A percentile compares a stretch with the other conserved stretches of the same genome.
Evolutionary conservation across 2,888 invertebrate species (phyloP).

Genomic region (Leptopilina myrica): DNA sequence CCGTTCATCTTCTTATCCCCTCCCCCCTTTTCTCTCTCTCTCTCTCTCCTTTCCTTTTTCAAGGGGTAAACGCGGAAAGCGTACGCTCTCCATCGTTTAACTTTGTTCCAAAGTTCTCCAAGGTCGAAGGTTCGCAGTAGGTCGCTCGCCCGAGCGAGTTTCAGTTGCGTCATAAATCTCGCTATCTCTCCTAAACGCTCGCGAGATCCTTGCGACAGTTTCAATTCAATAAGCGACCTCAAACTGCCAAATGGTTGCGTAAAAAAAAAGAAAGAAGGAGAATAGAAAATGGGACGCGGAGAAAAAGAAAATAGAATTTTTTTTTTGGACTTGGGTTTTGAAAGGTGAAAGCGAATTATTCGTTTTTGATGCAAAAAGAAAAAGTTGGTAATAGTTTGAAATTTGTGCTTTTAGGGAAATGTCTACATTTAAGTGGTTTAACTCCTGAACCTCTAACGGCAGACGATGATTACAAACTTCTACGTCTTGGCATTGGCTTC

Average conservation of each 20-base stretch:
- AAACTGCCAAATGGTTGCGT: neutral
- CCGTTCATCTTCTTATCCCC: slow-evolving; percentile 64
- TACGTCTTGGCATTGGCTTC: slow-evolving; percentile 97
- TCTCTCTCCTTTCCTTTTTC: slow-evolving; percentile 61
- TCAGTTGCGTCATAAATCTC: slow-evolving; percentile 57
- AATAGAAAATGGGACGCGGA: neutral
- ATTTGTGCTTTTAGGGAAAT: slow-evolving; percentile 84
- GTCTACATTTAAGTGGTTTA: slow-evolving; percentile 94
- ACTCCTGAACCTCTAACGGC: slow-evolving; percentile 97
- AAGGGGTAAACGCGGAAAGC: slow-evolving; percentile 49
- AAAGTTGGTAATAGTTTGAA: slow-evolving; percentile 5
- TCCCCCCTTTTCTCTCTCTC: slow-evolving; percentile 60
- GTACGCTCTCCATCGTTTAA: slow-evolving; percentile 64
- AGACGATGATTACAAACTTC: slow-evolving; percentile 94
- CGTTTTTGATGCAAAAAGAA: neutral
- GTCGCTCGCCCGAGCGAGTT: slow-evolving; percentile 64
- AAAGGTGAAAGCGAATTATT: too few relatives aligned
- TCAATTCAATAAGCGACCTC: slow-evolving; percentile 8
- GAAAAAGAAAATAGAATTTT: too few relatives aligned
- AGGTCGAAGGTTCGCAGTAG: slow-evolving; percentile 68
- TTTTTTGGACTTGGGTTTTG: too few relatives aligned
- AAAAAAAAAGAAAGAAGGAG: slow-evolving; percentile 1
- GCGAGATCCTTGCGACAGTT: slow-evolving; percentile 40
- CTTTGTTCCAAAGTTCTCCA: slow-evolving; percentile 75
- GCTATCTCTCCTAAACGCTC: slow-evolving; percentile 50